These are phyloP conservation scores for Trachythela sp. DNA, from an alignment of 64 coral and sea anemone species.

Conservation along the genomic window DNA sequence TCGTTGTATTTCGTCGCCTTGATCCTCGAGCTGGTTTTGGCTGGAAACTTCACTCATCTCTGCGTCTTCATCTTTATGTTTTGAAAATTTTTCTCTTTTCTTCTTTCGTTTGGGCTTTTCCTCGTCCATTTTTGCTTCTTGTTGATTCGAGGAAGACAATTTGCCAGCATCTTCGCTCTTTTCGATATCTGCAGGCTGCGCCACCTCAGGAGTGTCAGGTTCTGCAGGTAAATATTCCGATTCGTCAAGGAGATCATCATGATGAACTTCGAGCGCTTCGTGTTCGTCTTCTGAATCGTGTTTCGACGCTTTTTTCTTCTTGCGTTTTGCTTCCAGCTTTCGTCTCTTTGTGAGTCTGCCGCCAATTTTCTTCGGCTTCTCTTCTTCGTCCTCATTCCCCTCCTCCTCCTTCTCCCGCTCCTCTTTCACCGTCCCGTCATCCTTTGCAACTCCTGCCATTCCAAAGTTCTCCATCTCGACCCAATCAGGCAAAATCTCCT, in stretches of 20 bases:
- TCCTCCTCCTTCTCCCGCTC: background rate
- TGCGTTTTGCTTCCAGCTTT: background rate
- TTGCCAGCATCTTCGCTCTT: too few species aligned
- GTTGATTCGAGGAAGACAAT: background rate
- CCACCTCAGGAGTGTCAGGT: too few species aligned
- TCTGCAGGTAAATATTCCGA: too few species aligned
- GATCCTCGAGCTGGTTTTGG: too few species aligned
- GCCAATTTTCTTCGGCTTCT: background rate
- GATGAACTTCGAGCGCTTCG: background rate
- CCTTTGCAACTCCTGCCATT: background rate
- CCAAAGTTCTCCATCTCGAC: slow-evolving; percentile 16
- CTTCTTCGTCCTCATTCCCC: background rate
- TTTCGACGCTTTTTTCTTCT: background rate
- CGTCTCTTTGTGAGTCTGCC: background rate
- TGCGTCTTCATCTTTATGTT: background rate
- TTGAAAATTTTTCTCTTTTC: background rate
- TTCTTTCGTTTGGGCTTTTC: background rate
- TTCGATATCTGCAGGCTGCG: too few species aligned
- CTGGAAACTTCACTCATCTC: background rate
- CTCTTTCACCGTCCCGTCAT: background rate
- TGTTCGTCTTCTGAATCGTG: background rate
- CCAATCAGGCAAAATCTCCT: background rate
- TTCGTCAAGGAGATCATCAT: background rate
- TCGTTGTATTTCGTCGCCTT: background rate
- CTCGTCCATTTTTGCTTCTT: background rate